Evolutionary conservation across 2,113 vertebrate species (phyloP).

Genomic region (Uria aalge): DNA sequence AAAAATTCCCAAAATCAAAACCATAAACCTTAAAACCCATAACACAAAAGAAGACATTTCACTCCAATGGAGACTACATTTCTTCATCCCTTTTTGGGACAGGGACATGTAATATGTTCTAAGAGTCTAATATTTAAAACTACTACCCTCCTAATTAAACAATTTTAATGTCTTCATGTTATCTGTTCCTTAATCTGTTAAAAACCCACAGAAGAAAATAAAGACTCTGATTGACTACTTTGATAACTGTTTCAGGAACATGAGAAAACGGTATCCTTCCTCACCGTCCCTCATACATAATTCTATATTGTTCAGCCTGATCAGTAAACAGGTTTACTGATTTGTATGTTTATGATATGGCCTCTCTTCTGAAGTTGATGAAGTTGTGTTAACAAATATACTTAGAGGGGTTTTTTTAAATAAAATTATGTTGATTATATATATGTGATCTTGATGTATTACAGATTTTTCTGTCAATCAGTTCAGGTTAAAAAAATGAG

Average conservation of each 20-base stretch:
- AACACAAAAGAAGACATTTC: background rate
- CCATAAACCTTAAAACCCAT: background rate
- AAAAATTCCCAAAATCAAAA: background rate
- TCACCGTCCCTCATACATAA: background rate
- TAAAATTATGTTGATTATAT: background rate
- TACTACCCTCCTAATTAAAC: conserved; percentile 31
- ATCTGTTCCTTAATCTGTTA: background rate
- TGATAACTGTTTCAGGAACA: background rate
- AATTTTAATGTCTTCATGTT: conserved; percentile 13
- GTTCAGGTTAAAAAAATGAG: background rate
- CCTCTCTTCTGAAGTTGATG: background rate
- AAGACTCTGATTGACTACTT: background rate
- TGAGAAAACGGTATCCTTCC: background rate
- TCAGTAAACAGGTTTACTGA: background rate
- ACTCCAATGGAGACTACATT: background rate
- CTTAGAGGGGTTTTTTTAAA: rapidly evolving
- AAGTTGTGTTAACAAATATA: background rate
- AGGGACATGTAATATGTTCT: background rate
- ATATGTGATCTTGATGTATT: conserved; percentile 31
- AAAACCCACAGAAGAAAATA: background rate
- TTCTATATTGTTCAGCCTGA: background rate
- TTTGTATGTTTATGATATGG: background rate
- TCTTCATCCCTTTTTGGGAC: background rate
- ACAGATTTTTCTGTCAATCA: background rate
- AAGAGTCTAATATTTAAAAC: conserved; percentile 15